These are phyloP conservation scores for Meloe dianella DNA, from an alignment of 2,888 invertebrate species.

Conservation along the genomic window DNA sequence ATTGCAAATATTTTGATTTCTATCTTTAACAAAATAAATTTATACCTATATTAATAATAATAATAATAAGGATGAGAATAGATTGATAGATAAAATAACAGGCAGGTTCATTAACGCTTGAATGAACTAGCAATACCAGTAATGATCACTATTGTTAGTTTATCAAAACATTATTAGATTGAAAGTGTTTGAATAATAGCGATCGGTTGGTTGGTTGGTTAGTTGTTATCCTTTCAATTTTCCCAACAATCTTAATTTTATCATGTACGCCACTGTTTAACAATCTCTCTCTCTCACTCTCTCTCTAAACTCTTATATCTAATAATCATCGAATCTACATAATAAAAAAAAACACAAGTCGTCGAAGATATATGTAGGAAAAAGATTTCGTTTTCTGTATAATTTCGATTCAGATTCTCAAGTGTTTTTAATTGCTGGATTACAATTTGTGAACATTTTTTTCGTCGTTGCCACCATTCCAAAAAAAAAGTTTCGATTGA, in stretches of 20 bases:
- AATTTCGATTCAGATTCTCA: neutral
- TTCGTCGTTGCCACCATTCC: neutral
- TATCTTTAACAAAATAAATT: neutral
- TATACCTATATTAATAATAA: neutral
- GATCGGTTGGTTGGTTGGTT: no score
- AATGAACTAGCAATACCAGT: constrained; percentile 1
- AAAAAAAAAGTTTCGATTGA: neutral
- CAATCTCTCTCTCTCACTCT: neutral
- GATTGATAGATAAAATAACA: constrained; percentile 12
- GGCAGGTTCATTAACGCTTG: neutral
- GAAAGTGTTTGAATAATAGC: neutral
- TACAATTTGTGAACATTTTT: neutral
- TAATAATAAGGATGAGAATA: neutral
- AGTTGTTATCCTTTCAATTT: neutral
- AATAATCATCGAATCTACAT: constrained; percentile 6
- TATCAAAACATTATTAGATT: constrained; percentile 4
- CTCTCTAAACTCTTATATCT: neutral
- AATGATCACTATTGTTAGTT: constrained; percentile 10
- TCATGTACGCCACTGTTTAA: neutral
- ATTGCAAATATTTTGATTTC: constrained; percentile 6
- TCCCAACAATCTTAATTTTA: neutral
- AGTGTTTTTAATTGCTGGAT: neutral
- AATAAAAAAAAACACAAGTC: neutral
- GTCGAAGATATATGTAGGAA: no score
- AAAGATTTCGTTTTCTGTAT: no score